Base-by-base conservation (phyloP, 2,888 invertebrate species). In the Candidula unifasciata region DNA sequence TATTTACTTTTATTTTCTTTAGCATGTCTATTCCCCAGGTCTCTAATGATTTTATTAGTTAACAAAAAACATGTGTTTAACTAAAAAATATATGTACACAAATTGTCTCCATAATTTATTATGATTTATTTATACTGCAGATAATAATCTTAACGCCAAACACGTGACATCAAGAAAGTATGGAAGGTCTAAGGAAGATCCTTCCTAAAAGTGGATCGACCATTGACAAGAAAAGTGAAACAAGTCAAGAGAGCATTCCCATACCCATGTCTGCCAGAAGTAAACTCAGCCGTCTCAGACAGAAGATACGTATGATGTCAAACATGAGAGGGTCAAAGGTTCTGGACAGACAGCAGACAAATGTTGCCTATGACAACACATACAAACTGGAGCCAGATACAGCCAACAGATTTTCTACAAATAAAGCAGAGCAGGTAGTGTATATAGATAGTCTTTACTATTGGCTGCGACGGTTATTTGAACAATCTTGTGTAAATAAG, bases 311-410 rank as follows among this genome's bases (percentile, higher is more conserved):
- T 30, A 84, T 85, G 84, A 71, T 87, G 71, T 83, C 86, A 66
- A 74, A 74, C 35, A 52, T 87, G 66, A 85, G 79, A 71, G 82
- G 35, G 27, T 80, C 85, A 27, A 66, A 69, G 35, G 57, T 57
- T 21, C 44, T 84, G 57, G 27, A 78, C 8, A 69, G 68, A n/a
- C 79, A 33, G n/a, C 74, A 76, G 52, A 35, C 84, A 33, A 30
- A 44, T 37, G 85, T 88, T 57, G 80, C 82, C 0, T 88, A 88
- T 78, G 90, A 91, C 69, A 90, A 90, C 84, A 90, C 91, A 18
- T 91, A 90, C 86, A 86, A 88, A 69, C 68, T 88, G 27, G 90
- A 87, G 52, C 90, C 91, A 5, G 88, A 88, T 0, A 86, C 86
- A 0, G 84, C 76, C 18, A 82, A 86, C 10, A 86, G 82, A 64